A percentile compares a stretch with the other conserved stretches of the same genome.
Conservation (phyloP, 2,888 invertebrate species). For the Kryphioiulus occultus region DNA sequence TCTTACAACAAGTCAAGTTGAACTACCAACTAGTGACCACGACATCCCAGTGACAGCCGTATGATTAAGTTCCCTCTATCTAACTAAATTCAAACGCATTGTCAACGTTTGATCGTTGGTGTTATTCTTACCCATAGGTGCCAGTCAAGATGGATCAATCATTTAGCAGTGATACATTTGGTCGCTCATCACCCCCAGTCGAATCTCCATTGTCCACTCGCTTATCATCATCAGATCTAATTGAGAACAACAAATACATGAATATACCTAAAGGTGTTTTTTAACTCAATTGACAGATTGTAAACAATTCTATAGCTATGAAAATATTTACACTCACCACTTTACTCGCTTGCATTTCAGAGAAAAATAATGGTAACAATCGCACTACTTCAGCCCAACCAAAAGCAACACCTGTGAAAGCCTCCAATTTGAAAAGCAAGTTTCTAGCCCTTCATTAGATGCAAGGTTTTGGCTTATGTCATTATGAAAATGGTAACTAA, state of each 20-base stretch:
- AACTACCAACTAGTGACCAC: background rate
- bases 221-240: background rate
- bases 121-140: background rate
- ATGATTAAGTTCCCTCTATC: background rate
- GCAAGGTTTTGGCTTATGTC: background rate
- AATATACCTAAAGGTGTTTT: background rate
- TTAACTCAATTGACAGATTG: background rate
- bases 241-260: background rate
- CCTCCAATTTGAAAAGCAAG: constrained; percentile 40
- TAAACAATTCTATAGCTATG: background rate
- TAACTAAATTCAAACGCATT: background rate
- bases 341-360: background rate
- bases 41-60: background rate
- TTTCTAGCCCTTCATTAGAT: background rate
- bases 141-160: background rate
- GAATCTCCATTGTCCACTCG: background rate
- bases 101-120: background rate
- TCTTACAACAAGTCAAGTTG: constrained; percentile 25
- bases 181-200: background rate
- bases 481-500: background rate
- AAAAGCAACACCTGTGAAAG: background rate
- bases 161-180: background rate
- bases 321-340: background rate
- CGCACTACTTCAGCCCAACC: background rate
- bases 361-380: constrained; percentile 41